Conservation (phyloP, 1,140 invertebrate genomes). For the Ceratoteleas bidentatus region DNA sequence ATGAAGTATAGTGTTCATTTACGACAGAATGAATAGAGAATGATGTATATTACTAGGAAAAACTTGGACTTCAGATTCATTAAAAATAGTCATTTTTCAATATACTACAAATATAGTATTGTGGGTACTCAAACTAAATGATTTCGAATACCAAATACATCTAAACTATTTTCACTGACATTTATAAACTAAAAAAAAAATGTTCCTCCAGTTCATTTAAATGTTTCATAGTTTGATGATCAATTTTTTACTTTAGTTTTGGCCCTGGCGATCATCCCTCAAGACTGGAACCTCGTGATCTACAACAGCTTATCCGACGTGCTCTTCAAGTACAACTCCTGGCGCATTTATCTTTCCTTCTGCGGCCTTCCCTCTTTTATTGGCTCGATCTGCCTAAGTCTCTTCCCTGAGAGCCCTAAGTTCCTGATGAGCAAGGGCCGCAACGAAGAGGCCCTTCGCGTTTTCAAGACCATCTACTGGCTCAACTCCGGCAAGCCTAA, state of each 20-base stretch:
- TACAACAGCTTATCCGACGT: constrained; percentile 52
- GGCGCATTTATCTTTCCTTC: constrained; percentile 88
- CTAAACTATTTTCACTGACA: too few relatives aligned
- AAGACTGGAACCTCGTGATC: constrained; percentile 70
- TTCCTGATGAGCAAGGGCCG: constrained; percentile 88
- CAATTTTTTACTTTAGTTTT: constrained; percentile 30
- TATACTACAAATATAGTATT: too few relatives aligned
- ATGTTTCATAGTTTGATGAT: neutral
- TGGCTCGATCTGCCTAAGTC: constrained; percentile 83
- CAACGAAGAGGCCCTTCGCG: constrained; percentile 85
- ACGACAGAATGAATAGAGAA: too few relatives aligned
- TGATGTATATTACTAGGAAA: too few relatives aligned
- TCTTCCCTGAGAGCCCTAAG: constrained; percentile 91
- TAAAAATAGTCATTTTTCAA: too few relatives aligned
- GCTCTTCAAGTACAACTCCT: constrained; percentile 83
- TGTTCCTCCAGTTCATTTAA: too few relatives aligned
- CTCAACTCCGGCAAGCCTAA: constrained; percentile 84
- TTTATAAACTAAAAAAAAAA: too few relatives aligned
- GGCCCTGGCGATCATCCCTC: constrained; percentile 82
- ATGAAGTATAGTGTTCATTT: too few relatives aligned
- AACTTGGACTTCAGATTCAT: too few relatives aligned
- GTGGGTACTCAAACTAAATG: too few relatives aligned
- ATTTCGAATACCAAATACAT: too few relatives aligned
- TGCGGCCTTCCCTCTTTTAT: constrained; percentile 85
- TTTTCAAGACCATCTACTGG: constrained; percentile 84